Percentiles rank a stretch among this genome's conserved stretches.
These are phyloP conservation scores for Diuraphis noxia DNA, from an alignment of 1,140 invertebrate genomes.

Conservation along the genomic window DNA sequence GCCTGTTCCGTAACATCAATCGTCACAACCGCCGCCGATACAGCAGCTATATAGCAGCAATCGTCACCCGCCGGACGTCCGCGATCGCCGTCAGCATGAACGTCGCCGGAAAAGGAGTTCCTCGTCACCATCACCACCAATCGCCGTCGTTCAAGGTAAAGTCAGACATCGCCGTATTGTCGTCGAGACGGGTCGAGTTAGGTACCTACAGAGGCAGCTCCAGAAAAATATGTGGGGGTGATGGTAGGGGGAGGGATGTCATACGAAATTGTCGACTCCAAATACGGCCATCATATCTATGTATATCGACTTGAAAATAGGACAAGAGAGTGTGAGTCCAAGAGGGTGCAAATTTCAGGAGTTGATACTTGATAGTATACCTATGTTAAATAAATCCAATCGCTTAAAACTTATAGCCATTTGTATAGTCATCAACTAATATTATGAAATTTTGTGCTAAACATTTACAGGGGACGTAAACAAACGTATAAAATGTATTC, in stretches of 20 bases:
- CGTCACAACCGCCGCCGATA: neutral
- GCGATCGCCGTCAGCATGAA: neutral
- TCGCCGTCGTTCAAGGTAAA: neutral
- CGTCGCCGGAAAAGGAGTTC: neutral
- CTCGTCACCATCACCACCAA: neutral
- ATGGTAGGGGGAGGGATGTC: no score
- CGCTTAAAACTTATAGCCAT: no score
- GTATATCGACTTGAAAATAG: no score
- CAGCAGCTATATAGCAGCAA: neutral
- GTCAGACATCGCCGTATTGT: neutral
- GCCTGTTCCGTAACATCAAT: neutral
- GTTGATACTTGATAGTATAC: neutral
- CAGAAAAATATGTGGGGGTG: no score
- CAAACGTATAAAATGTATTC: no score
- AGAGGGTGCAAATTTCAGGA: neutral
- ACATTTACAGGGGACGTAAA: no score
- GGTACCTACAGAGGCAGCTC: no score
- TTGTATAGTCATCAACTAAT: no score
- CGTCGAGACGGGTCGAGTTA: neutral
- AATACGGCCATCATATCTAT: no score
- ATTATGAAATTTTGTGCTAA: no score
- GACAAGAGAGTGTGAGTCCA: no score
- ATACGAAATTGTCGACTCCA: no score
- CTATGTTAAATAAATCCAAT: neutral
- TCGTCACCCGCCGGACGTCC: neutral